Evolutionary conservation across 1,140 invertebrate species (phyloP).

Genomic region (Tigriopus japonicus): DNA sequence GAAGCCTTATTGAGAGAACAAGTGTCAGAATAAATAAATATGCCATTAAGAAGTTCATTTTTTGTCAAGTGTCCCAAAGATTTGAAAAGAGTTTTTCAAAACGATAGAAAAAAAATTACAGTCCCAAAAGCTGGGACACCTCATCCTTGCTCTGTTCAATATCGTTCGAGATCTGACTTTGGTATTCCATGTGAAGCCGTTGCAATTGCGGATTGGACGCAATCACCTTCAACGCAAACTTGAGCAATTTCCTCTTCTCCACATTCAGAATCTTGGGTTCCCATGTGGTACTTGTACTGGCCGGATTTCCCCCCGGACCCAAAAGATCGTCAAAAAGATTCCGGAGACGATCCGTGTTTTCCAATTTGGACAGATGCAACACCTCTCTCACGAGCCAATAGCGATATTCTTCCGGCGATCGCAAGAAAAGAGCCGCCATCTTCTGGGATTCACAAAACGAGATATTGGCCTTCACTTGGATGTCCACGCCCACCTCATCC

Average conservation of each 20-base stretch:
- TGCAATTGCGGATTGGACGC: background rate
- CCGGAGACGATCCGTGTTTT: background rate
- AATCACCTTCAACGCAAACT: background rate
- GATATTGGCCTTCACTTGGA: background rate
- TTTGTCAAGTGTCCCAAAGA: too few species aligned
- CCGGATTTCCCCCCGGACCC: background rate
- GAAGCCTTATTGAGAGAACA: too few species aligned
- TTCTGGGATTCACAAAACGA: background rate
- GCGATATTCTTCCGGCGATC: background rate
- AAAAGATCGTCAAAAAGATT: background rate
- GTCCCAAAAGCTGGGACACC: too few species aligned
- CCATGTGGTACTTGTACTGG: background rate
- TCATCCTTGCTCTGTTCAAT: too few species aligned
- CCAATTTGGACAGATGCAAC: background rate
- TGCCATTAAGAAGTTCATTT: too few species aligned
- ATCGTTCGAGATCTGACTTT: background rate
- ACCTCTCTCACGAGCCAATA: slow-evolving; percentile 2
- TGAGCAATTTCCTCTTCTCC: slow-evolving; percentile 2
- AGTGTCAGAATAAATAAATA: too few species aligned
- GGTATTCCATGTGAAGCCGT: background rate
- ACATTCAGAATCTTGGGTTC: background rate
- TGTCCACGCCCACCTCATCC: too few species aligned
- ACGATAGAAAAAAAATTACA: too few species aligned
- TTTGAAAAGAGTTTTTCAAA: too few species aligned
- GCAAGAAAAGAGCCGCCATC: background rate